Base-by-base conservation (phyloP, 1,140 invertebrate genomes). In the Schlechtendalia chinensis region DNA sequence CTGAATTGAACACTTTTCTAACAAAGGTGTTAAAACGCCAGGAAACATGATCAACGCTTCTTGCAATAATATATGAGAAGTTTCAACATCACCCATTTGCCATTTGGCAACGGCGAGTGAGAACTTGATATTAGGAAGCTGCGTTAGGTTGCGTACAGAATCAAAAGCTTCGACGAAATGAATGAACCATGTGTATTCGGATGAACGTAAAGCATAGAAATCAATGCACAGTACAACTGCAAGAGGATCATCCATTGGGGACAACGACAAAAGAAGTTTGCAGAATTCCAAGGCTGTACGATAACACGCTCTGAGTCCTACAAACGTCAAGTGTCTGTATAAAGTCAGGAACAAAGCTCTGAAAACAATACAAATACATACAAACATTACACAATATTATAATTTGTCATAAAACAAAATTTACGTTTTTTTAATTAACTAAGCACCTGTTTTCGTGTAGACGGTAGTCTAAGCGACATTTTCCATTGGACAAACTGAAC, bases 101-200 rank as follows among this genome's bases (percentile, higher is more conserved):
- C 91, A 93, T 85, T 92, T 87, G 50, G 95, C 93, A 65, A 97
- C 84, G 0, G 95, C 92, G 72, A 93, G 86, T 3, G 94, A 96
- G 84, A 91, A 96, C 0, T 93, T 91, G 88, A 96, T 93, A 84
- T 97, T 97, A 71, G 95, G 95, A 54, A 97, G 86, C 84, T 94
- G 88, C 17, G 83, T 83, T 6, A 95, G 86, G 87, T 95, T 93
- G 79, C 91, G 89, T 6, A 86, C 84, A 16, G 85, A 83, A 84
- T 93, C 90, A 90, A 90, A 92, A 83, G 90, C 88, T 24, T 90
- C 86, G 75, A 89, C 89, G 63, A 93, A 91, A 67, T 94, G 88
- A 8, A 92, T 87, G 96, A 85, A 87, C 92, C 95, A 97, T n/a
- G 89, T 86, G 84, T 93, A 94, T 86, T 97, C 92, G 74, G 90